phyloP scores from a whole-genome alignment of 1,140 invertebrate genomes.

The Chelonus insularis region DNA sequence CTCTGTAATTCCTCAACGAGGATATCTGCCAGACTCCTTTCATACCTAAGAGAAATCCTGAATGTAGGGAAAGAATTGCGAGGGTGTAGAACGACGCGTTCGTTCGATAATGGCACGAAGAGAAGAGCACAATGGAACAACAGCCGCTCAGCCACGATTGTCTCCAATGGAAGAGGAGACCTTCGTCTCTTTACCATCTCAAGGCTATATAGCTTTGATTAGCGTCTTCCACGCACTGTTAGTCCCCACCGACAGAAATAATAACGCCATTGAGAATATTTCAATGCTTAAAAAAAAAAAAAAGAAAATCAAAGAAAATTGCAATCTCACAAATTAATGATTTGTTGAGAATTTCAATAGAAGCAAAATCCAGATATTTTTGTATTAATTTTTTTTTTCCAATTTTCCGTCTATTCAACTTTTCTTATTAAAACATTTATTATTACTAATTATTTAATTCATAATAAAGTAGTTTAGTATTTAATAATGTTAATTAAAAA shows the following conservation, averaged over 20 bases:
- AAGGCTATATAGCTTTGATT: slow-evolving; percentile 15
- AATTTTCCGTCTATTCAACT: no score
- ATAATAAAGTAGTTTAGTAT: no score
- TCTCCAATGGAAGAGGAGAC: slow-evolving; percentile 24
- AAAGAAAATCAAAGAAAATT: no score
- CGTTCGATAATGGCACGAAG: slow-evolving; percentile 22
- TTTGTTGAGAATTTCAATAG: no score
- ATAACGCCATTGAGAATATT: slow-evolving; percentile 21
- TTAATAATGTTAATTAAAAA: no score
- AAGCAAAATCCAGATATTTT: no score
- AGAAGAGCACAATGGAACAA: slow-evolving; percentile 19
- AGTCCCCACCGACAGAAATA: slow-evolving; percentile 17
- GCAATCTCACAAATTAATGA: no score
- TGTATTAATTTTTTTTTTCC: no score
- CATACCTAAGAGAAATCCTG: slow-evolving; percentile 8
- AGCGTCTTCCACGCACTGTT: slow-evolving; percentile 21
- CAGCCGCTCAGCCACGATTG: slow-evolving; percentile 24
- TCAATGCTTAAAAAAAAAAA: slow-evolving; percentile 2
- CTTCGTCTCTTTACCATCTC: slow-evolving; percentile 6
- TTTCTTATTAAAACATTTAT: no score
- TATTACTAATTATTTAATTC: no score
- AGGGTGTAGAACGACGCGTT: slow-evolving; percentile 21
- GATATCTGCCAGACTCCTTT: slow-evolving; percentile 19
- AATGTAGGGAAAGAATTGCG: slow-evolving; percentile 21
- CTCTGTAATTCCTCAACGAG: slow-evolving; percentile 15